Conservation (phyloP, 2,113 vertebrate genomes). For the Amazona guildingii region DNA sequence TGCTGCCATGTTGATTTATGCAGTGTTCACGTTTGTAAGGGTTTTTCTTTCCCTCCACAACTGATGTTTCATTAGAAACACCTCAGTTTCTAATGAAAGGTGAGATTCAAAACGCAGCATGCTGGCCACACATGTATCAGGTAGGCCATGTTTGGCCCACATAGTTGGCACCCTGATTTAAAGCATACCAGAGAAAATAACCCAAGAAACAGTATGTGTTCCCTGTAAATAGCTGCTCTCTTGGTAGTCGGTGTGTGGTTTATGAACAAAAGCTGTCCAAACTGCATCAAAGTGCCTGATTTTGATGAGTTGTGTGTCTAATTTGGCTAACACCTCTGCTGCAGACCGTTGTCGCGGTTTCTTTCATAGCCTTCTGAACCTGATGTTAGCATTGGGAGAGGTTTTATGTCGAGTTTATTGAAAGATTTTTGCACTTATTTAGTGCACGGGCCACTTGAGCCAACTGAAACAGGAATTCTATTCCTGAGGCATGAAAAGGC, state of each 20-base stretch:
- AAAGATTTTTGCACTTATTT: constrained; percentile 9
- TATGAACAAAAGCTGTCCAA: not conserved
- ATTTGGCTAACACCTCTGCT: not conserved
- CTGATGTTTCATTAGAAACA: not conserved
- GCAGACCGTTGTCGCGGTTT: not conserved
- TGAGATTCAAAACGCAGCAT: not conserved
- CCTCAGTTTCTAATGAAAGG: not conserved
- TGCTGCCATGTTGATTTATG: not conserved
- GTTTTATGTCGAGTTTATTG: not conserved
- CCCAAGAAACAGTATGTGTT: not conserved
- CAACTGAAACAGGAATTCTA: constrained; percentile 50
- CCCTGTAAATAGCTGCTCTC: constrained; percentile 8
- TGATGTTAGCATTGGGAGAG: not conserved
- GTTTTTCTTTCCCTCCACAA: accelerated
- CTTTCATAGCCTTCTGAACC: not conserved
- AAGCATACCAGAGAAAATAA: constrained; percentile 14
- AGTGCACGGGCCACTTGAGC: not conserved
- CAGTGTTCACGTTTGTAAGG: not conserved
- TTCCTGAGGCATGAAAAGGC: constrained; percentile 41
- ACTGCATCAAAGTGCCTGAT: not conserved
- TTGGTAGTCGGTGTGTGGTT: not conserved
- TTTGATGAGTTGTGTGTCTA: not conserved
- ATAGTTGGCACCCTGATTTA: not conserved
- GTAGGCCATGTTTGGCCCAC: not conserved
- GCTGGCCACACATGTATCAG: not conserved